Conservation (phyloP, 2,113 vertebrate genomes). For the Hippopotamus amphibius region DNA sequence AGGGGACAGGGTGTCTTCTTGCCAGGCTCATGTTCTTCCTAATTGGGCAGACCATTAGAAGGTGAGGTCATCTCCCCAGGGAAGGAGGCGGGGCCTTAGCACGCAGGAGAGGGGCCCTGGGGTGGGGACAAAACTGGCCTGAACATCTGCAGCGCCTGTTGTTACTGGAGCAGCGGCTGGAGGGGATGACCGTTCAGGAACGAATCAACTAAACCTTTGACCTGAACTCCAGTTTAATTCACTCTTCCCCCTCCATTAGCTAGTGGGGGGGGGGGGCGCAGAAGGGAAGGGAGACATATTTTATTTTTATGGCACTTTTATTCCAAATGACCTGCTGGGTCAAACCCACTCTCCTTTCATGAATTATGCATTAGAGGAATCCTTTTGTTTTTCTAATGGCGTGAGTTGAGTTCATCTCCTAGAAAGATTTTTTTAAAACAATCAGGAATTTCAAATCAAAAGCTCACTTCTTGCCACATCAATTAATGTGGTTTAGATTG, state of each 20-base stretch:
- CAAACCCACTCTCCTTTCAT: conserved; percentile 67
- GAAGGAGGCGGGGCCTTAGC: neutral
- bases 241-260: conserved; percentile 70
- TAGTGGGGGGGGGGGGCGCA: neutral
- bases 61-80: conserved; percentile 57
- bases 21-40: neutral
- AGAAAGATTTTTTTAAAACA: conserved; percentile 27
- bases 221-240: conserved; percentile 70
- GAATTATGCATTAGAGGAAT: conserved; percentile 59
- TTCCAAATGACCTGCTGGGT: conserved; percentile 62
- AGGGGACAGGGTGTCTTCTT: conserved; percentile 18
- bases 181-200: conserved; percentile 47
- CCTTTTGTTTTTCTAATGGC: conserved; percentile 52
- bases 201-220: conserved; percentile 62
- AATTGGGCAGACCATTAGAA: conserved; percentile 51
- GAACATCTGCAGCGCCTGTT: neutral
- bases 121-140: neutral
- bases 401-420: conserved; percentile 55
- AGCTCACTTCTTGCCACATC: conserved; percentile 55
- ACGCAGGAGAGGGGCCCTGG: neutral
- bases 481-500: conserved; percentile 3
- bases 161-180: neutral
- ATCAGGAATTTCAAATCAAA: conserved; percentile 61
- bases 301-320: conserved; percentile 77
- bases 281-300: conserved; percentile 17